Evolutionary conservation across 92 coral and sea anemone genomes (phyloP), one percentile per base, ranked within the genome.

Genomic region (Epizoanthus illoricatus): DNA sequence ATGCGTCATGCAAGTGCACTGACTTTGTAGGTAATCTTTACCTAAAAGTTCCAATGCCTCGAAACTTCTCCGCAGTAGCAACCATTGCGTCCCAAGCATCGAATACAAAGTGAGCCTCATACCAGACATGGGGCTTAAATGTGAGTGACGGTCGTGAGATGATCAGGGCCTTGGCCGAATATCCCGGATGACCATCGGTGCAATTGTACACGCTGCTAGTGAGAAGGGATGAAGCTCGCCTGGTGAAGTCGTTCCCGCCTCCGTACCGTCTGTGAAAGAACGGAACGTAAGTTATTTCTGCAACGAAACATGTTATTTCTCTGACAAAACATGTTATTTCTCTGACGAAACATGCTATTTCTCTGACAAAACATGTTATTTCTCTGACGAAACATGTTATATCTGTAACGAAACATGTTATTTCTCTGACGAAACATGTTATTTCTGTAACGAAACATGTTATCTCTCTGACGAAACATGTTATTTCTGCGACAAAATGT

Each of bases 21-120:
- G 21, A 2, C 11, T 61, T 19, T 24, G 39, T 17, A 7, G 56
- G 70, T 28, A 7, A 11, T 21, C 59, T 76, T 75, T 67, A 84
- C 98, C 94, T 87, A 71, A 90, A 94, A 12, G 98, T 91, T 67
- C 86, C 83, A 41, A 89, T 76, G 15, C 84, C 13, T 7, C 47
- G 66, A 61, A 90, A 85, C 24, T 75, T 55, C 74, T 87, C 88
- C 43, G 94, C 92, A 47, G 86, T 86, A 23, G 83, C 21, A 62
- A 92, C 78, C 85, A 94, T 36, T 16, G 81, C 81, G 69, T 88
- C 94, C 96, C 94, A 94, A 8, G 98, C 94, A 61, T 86, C 64
- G 71, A 83, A 88, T 18, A 94, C 88, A 84, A 69, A 89, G 23
- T 85, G 87, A 15, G 90, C 86, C 7, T 81, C 71, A 80, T 92